Conservation (phyloP, 1,140 invertebrate species). For the Monochamus saltuarius region DNA sequence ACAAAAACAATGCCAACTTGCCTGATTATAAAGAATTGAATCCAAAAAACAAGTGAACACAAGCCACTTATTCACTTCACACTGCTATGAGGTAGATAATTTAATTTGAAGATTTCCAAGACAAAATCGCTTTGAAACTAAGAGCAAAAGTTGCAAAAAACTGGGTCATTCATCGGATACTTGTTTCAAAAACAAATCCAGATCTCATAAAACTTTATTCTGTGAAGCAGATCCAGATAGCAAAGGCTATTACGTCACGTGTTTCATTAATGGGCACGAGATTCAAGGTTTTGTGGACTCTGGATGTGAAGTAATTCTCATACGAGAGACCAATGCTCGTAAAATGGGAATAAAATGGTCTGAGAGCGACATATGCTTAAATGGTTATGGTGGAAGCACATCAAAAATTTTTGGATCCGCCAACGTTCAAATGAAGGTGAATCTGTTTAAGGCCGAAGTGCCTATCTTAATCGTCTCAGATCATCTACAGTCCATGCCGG, state of each 20-base stretch:
- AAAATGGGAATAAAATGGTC: neutral
- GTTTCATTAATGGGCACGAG: neutral
- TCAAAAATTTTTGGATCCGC: neutral
- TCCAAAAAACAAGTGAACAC: no score
- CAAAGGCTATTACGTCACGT: slow-evolving; percentile 4
- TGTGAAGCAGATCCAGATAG: no score
- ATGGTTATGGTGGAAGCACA: slow-evolving; percentile 9
- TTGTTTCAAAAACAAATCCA: no score
- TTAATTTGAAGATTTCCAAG: no score
- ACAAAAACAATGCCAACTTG: no score
- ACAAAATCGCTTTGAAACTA: no score
- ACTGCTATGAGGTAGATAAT: no score
- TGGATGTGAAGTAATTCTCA: slow-evolving; percentile 12
- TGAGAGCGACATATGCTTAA: neutral
- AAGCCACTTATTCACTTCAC: no score
- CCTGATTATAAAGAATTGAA: no score
- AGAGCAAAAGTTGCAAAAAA: no score
- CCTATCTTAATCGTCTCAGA: slow-evolving; percentile 10
- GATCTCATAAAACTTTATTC: no score
- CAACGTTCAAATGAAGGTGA: neutral
- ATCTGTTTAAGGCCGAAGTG: slow-evolving; percentile 5
- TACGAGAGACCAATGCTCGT: neutral
- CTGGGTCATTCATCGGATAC: no score
- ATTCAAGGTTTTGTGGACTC: slow-evolving; percentile 9
- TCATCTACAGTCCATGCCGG: slow-evolving; percentile 5